Base-by-base conservation (phyloP, 2,113 vertebrate genomes). In the Calidris pugnax region DNA sequence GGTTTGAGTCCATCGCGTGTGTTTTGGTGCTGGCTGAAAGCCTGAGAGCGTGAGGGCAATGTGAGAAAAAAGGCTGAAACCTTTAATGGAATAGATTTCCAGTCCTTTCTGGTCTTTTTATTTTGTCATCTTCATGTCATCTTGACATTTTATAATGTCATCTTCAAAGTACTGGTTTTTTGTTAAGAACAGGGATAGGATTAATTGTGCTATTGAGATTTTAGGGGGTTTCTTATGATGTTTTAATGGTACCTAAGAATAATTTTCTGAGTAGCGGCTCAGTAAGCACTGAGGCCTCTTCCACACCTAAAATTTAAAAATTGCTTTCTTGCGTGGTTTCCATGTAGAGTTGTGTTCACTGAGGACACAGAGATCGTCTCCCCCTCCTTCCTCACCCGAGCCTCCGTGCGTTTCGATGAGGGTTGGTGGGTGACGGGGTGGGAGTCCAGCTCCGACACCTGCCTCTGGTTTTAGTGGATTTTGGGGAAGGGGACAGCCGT, bases 321-420 rank as follows among this genome's bases (percentile, higher is more conserved):
- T 33, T 27, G 14, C 60, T 69, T 15, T 85, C n/a, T 72, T 2
- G 0, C 59, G 6, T 17, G 0, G 1, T 78, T 93, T 93, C 0
- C 0, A 33, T 7, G 9, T 43, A 43, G 26, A 60, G 48, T 68
- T 83, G 14, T 2, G 14, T 73, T 90, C 68, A 16, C 33, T 0
- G 2, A 71, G 64, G 60, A 62, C 72, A 41, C 64, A 67, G 57
- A 79, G 30, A 12, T 41, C 64, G 33, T 33, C 33, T 79, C 35
- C 30, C 9, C 32, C 47, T 79, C 67, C 83, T 79, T 69, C 76
- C 77, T 93, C 10, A 50, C 43, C 16, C 13, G 27, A 68, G 53
- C 7, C 39, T 63, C 18, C 1, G 3, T 5, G 3, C 1, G 0
- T 73, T 83, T 59, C 0, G 0, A 8, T 41, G 69, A 7, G 48